These are phyloP conservation scores for Edolisoma coerulescens DNA, from an alignment of 2,113 vertebrate species.

Conservation along the genomic window DNA sequence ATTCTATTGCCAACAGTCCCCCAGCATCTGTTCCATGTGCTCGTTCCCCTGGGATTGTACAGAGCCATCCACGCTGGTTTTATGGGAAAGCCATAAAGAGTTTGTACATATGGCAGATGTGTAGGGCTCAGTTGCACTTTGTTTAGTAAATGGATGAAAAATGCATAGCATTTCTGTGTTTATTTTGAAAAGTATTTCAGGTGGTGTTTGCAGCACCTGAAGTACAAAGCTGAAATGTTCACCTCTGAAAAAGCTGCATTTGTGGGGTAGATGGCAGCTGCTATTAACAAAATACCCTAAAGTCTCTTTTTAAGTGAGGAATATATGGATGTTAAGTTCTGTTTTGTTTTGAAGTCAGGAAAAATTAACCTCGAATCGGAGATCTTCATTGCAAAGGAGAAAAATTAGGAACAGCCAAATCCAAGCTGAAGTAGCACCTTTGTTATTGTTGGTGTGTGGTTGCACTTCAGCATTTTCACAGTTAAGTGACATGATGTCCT, in stretches of 20 bases:
- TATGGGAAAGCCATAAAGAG: conserved; percentile 84
- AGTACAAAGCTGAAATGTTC: not conserved
- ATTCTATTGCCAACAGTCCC: conserved; percentile 82
- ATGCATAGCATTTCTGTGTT: not conserved
- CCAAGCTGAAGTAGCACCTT: not conserved
- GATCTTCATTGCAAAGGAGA: not conserved
- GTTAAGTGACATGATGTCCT: not conserved
- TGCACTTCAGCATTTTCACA: not conserved
- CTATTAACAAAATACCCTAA: not conserved
- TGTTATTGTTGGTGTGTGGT: not conserved
- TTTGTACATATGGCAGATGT: conserved; percentile 75
- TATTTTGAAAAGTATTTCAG: not conserved
- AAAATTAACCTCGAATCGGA: not conserved
- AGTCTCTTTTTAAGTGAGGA: not conserved
- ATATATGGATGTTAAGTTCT: not conserved
- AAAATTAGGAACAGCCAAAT: not conserved
- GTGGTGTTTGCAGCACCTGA: conserved; percentile 15
- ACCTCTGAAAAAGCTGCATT: not conserved
- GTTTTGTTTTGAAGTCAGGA: not conserved
- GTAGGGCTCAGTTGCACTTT: conserved; percentile 80
- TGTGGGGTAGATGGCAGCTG: not conserved
- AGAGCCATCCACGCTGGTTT: conserved; percentile 73
- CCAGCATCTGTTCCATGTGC: conserved; percentile 74
- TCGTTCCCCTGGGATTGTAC: conserved; percentile 78
- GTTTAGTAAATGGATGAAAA: conserved; percentile 63